Evolutionary conservation across 2,888 invertebrate species (phyloP).

Genomic region (Petrolisthes manimaculis): DNA sequence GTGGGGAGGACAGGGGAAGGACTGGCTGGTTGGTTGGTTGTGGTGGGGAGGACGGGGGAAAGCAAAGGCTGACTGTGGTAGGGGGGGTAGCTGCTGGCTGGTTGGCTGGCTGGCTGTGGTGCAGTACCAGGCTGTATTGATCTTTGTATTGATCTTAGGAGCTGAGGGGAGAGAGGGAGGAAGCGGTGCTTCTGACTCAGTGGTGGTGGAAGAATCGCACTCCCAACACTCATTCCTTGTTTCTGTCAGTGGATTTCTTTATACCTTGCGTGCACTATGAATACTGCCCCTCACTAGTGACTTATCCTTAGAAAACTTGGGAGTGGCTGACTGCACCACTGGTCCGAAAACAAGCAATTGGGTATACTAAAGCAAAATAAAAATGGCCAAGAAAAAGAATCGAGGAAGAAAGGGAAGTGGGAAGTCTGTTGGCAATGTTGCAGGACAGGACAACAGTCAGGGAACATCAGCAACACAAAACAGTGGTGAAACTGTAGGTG

Average conservation of each 20-base stretch:
- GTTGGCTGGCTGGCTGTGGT: constrained; percentile 20
- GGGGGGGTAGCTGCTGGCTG: neutral
- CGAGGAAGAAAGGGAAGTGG: constrained; percentile 43
- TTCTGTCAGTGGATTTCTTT: neutral
- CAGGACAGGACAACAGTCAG: constrained; percentile 25
- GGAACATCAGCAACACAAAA: constrained; percentile 18
- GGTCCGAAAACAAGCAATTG: neutral
- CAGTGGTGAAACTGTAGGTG: constrained; percentile 1
- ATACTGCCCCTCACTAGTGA: no score
- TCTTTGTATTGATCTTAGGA: constrained; percentile 47
- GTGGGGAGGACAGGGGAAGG: neutral
- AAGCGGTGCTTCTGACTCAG: constrained; percentile 52
- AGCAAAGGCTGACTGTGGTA: neutral
- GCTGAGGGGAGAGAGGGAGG: constrained; percentile 32
- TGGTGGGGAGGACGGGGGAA: neutral
- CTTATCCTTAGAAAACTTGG: no score
- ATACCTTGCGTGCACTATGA: no score
- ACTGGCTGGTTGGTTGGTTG: neutral
- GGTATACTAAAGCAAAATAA: neutral
- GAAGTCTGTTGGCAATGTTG: constrained; percentile 21
- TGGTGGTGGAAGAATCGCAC: neutral
- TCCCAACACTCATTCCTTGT: neutral
- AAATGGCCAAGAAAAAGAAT: constrained; percentile 54
- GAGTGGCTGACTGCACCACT: neutral
- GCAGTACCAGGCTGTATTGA: constrained; percentile 45